Base-by-base conservation (phyloP, 2,888 invertebrate species). In the Nysson spinosus region DNA sequence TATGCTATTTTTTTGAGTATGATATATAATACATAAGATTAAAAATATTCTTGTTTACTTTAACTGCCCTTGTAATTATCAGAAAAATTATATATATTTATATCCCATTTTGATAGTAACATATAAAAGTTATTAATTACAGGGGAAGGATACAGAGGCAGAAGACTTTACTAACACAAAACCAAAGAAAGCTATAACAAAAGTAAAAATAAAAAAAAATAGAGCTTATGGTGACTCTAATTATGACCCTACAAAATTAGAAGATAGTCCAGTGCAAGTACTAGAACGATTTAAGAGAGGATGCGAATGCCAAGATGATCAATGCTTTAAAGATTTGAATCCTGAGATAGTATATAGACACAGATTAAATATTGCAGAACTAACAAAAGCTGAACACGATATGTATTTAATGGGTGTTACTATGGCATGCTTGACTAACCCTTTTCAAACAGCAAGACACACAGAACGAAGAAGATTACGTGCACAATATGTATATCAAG, bases 401-500 rank as follows among this genome's bases (percentile, higher is more conserved):
- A 94, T 94, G 94, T 94, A 94, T 83, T 88, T 94, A 77, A 94
- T 94, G 94, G 94, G 94, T n/a, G 92, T 94, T 22, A 94, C 93
- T 1, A 94, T 93, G 94, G 94, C 94, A 0, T 93, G 93, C 76
- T 88, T 94, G 70, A 92, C 93, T 0, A 93, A 94, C 85, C 88
- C 89, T 1, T 92, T 93, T 12, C 92, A 93, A 54, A 92, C 92
- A 57, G 92, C 92, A 0, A 88, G 93, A 16, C 93, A 93, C 73
- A 94, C 93, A 81, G 93, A 93, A 69, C 88, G 94, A 40, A 90
- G 93, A 87, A 89, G 94, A 83, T 88, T 94, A 50, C 88, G 94
- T 50, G 92, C 94, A 0, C 93, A 93, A 69, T 94, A 94, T 80
- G 93, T 94, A 2, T 94, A 93, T 81, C 93, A 94, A 85, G 94